Evolutionary conservation across 1,140 invertebrate genomes (phyloP).

Genomic region (Aethina tumida): DNA sequence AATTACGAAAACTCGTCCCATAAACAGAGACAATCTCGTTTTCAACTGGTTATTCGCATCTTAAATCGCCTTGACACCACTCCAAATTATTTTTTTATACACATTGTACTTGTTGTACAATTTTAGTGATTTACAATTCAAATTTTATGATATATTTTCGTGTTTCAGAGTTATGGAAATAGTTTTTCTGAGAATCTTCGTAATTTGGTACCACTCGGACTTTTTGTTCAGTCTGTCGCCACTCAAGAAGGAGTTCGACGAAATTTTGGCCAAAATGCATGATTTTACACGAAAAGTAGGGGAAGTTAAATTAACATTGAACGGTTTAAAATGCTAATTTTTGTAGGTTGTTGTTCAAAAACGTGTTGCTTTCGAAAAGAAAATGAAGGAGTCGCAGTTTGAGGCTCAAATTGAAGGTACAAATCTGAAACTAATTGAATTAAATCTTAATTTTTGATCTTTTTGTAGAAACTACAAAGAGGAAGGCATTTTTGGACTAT

Average conservation of each 20-base stretch:
- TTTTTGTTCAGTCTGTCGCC: conserved; percentile 11
- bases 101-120: too few relatives aligned
- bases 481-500: conserved; percentile 19
- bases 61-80: too few relatives aligned
- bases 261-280: conserved; percentile 4
- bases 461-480: conserved; percentile 8
- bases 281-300: conserved; percentile 14
- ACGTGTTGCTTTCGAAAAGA: conserved; percentile 2
- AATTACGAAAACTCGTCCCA: too few relatives aligned
- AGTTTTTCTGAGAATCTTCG: conserved; percentile 15
- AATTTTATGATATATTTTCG: too few relatives aligned
- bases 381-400: background rate
- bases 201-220: conserved; percentile 15
- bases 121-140: too few relatives aligned
- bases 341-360: conserved; percentile 6
- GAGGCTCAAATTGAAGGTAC: conserved; percentile 4
- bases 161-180: conserved; percentile 20
- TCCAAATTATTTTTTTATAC: too few relatives aligned
- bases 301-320: background rate
- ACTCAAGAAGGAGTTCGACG: conserved; percentile 9
- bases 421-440: background rate
- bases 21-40: too few relatives aligned
- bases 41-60: too few relatives aligned
- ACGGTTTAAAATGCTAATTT: background rate
- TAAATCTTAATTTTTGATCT: background rate